Evolutionary conservation across 2,888 invertebrate genomes (phyloP).

Genomic region (Calameuta filiformis): DNA sequence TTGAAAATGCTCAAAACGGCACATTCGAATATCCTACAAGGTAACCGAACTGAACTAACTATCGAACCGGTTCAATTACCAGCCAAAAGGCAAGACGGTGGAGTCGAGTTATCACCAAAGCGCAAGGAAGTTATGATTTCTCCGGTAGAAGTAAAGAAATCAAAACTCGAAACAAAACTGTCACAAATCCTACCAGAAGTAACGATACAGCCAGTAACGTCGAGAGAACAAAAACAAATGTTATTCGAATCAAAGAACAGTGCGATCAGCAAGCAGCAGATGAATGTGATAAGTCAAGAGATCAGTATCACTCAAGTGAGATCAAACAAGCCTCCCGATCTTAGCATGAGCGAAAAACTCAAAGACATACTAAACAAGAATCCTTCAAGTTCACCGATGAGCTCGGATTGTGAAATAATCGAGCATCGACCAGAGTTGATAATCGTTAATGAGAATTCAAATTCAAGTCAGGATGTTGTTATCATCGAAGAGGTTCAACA

Average conservation of each 20-base stretch:
- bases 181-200: constrained; percentile 59
- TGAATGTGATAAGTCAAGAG: constrained; percentile 59
- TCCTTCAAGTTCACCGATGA: constrained; percentile 38
- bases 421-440: constrained; percentile 61
- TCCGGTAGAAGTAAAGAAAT: constrained; percentile 57
- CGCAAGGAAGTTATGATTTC: constrained; percentile 57
- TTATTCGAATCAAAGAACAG: constrained; percentile 44
- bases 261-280: constrained; percentile 51
- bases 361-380: constrained; percentile 47
- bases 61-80: constrained; percentile 52
- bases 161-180: constrained; percentile 53
- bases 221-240: constrained; percentile 40
- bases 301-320: constrained; percentile 61
- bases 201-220: constrained; percentile 57
- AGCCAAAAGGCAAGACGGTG: constrained; percentile 31
- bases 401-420: constrained; percentile 61
- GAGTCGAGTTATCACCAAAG: constrained; percentile 42
- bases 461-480: constrained; percentile 64
- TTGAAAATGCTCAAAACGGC: constrained; percentile 43
- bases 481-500: constrained; percentile 63
- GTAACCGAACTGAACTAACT: constrained; percentile 47
- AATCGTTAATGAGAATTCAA: constrained; percentile 63
- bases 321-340: constrained; percentile 36
- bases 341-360: constrained; percentile 49
- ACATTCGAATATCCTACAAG: constrained; percentile 39